Percentiles rank a stretch among this genome's conserved stretches.
These are phyloP conservation scores for Macrotus californicus DNA, from an alignment of 2,113 vertebrate genomes.

Conservation along the genomic window DNA sequence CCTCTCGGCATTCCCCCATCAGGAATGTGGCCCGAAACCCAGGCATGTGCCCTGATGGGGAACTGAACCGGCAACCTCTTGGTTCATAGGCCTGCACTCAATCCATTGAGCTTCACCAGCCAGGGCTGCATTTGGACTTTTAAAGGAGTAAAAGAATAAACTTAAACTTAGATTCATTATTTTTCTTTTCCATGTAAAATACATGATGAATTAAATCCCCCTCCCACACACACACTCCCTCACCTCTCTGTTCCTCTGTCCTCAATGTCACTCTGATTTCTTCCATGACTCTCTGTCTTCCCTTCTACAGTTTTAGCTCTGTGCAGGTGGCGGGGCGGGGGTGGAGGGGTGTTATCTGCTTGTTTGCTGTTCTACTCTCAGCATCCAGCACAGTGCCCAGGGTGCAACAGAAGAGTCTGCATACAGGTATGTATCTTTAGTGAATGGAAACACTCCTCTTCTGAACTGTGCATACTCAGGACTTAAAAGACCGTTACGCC, in stretches of 20 bases:
- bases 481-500: background rate
- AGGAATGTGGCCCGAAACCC: too few species aligned
- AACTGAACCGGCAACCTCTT: too few species aligned
- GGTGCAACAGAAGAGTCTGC: background rate
- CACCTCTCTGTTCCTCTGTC: background rate
- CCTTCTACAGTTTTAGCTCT: background rate
- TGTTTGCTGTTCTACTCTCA: background rate
- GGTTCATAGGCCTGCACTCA: too few species aligned
- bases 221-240: too few species aligned
- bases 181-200: background rate
- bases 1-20: too few species aligned
- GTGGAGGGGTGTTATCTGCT: background rate
- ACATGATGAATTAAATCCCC: background rate
- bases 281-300: background rate
- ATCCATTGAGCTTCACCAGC: too few species aligned
- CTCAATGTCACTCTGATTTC: background rate
- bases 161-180: background rate
- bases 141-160: background rate
- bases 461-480: background rate
- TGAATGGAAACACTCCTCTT: background rate
- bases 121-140: background rate
- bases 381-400: background rate
- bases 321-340: too few species aligned
- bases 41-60: too few species aligned
- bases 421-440: accelerated